A percentile compares a stretch with the other conserved stretches of the same genome.
Conservation (phyloP, 2,888 invertebrate genomes). For the Iselma pallidipennis region DNA sequence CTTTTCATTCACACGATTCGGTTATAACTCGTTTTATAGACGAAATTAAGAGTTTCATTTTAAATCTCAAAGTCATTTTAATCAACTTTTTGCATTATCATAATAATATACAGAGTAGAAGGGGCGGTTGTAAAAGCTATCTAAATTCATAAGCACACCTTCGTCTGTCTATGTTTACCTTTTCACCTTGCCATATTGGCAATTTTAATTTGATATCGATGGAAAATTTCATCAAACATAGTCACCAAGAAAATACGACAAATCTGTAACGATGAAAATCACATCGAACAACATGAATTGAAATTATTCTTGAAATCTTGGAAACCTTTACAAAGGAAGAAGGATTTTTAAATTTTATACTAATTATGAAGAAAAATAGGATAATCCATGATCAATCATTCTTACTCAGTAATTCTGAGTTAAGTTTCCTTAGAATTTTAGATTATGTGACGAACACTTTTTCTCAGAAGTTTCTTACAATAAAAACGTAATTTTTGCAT, state of each 20-base stretch:
- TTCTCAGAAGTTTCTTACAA: background rate
- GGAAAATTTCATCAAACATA: constrained; percentile 24
- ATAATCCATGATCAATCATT: too few relatives aligned
- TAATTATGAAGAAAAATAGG: too few relatives aligned
- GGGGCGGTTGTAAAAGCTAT: constrained; percentile 42
- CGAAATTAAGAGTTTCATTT: constrained; percentile 52
- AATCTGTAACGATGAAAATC: too few relatives aligned
- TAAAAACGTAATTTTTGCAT: background rate
- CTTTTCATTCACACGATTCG: constrained; percentile 53
- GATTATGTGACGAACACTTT: background rate
- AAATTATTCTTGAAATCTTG: too few relatives aligned
- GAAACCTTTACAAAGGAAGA: too few relatives aligned
- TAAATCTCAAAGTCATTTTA: constrained; percentile 38
- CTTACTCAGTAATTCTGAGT: background rate
- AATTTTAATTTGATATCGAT: constrained; percentile 28
- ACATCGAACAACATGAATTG: too few relatives aligned
- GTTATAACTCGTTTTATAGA: constrained; percentile 51
- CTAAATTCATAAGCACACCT: constrained; percentile 56
- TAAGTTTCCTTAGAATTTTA: background rate
- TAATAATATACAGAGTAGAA: too few relatives aligned
- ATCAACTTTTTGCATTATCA: constrained; percentile 34
- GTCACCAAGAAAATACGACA: too few relatives aligned
- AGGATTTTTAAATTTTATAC: too few relatives aligned
- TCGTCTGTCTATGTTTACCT: constrained; percentile 38
- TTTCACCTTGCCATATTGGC: constrained; percentile 30